Conservation (phyloP, 2,888 invertebrate genomes). For the Epistrophella euchroma region DNA sequence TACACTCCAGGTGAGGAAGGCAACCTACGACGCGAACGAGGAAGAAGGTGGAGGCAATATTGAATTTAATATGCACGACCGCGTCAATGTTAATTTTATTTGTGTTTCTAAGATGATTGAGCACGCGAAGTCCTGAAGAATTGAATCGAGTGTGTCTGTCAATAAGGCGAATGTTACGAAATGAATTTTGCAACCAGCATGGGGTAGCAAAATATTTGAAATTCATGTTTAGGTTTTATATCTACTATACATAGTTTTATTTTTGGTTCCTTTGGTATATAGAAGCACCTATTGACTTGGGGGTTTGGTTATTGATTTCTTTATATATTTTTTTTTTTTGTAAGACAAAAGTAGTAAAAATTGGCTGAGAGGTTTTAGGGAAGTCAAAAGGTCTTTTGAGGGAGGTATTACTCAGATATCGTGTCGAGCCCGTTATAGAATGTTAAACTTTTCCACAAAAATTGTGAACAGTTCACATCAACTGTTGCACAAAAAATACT, state of each 20-base stretch:
- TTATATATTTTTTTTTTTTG: neutral
- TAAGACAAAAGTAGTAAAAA: neutral
- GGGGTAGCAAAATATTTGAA: conserved; percentile 69
- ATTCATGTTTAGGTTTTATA: conserved; percentile 52
- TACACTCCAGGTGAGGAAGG: conserved; percentile 38
- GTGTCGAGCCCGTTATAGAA: conserved; percentile 2
- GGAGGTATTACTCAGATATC: conserved; percentile 2
- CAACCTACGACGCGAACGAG: neutral
- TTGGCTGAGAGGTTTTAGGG: neutral
- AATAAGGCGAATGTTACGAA: conserved; percentile 65
- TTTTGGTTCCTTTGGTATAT: neutral
- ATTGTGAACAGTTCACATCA: neutral
- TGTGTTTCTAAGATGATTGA: conserved; percentile 71
- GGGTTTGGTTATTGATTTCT: conserved; percentile 9
- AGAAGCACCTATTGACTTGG: conserved; percentile 34
- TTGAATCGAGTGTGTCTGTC: conserved; percentile 62
- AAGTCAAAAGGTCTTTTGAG: neutral
- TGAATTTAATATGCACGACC: conserved; percentile 64
- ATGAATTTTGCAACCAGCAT: conserved; percentile 65
- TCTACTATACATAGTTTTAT: neutral
- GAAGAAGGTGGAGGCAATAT: conserved; percentile 34
- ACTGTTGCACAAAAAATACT: neutral
- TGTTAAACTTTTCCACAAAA: neutral
- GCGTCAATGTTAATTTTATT: conserved; percentile 75
- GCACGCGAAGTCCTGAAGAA: conserved; percentile 64